These are phyloP conservation scores for Falco rusticolus DNA, from an alignment of 2,797 vertebrate species.

Conservation along the genomic window DNA sequence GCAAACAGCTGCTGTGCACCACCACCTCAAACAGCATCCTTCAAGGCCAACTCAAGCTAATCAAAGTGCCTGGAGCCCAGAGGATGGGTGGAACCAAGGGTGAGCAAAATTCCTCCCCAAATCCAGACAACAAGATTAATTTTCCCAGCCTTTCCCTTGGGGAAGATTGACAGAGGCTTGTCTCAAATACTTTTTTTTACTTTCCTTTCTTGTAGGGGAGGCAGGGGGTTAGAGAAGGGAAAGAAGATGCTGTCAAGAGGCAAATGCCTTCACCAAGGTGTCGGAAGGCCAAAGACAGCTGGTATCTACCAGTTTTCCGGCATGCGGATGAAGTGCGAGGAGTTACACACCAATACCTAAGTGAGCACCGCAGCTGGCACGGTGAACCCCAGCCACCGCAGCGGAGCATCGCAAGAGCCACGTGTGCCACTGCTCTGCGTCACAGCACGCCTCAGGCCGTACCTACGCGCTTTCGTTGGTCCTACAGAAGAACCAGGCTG, in stretches of 20 bases:
- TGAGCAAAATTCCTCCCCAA: not conserved
- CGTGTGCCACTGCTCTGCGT: fast-evolving
- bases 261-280: not conserved
- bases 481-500: not conserved
- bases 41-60: not conserved
- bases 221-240: not conserved
- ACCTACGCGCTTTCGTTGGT: not conserved
- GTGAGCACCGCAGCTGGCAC: not conserved
- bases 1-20: not conserved
- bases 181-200: not conserved
- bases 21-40: not conserved
- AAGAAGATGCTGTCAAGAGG: not conserved
- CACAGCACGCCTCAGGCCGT: not conserved
- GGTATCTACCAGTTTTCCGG: not conserved
- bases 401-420: not conserved
- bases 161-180: not conserved
- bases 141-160: not conserved
- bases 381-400: not conserved
- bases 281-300: not conserved
- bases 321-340: not conserved
- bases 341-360: not conserved
- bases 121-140: not conserved
- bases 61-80: not conserved
- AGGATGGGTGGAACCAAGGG: not conserved
- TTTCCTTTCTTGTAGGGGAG: not conserved